Evolutionary conservation across 2,888 invertebrate species (phyloP), one percentile per base, ranked within the genome.

Genomic region (Escarpia spicata): DNA sequence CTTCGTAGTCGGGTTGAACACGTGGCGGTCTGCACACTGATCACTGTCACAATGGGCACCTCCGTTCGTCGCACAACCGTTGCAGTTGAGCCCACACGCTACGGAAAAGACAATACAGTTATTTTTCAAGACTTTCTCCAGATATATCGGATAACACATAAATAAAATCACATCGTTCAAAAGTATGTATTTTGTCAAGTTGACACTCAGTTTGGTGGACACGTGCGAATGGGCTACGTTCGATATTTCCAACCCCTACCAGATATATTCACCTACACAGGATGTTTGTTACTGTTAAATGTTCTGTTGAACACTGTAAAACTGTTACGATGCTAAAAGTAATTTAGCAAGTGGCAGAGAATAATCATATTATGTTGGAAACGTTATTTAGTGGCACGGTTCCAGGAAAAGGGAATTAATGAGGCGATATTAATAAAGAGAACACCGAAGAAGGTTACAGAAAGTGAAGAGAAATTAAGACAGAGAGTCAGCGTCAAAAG

Each of bases 41-140:
- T 92, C 92, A 15, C 43, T 58, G 91, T 93, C 93, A 92, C 93
- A 93, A 60, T 93, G 93, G 90, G 92, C 91, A 19, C 92, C 58
- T 3, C 93, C 93, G 60, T 43, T 92, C 37, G 91, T 92, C 10
- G 90, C 31, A 90, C 93, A 93, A 3, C 90, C 43, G 6, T 43
- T 90, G 60, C 93, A 93, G 91, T 92, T 92, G 43, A 92, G 37
- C 4, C 92, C 91, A 92, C 93, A 93, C 19, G 92, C 93, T 93
- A 26, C 19, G 75, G 19, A 19, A n/a, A 75, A 75, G 26, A 75
- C 75, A 26, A 75, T 75, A 26, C 26, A 75, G 75, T 75, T n/a
- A 75, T 75, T 6, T 15, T 26, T 75, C n/a, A 75, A 26, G 75
- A 75, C 75, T 19, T 19, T 75, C 75, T 75, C 26, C n/a, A 75